Evolutionary conservation across 2,113 vertebrate species (phyloP).

Genomic region (Heterocephalus glaber): DNA sequence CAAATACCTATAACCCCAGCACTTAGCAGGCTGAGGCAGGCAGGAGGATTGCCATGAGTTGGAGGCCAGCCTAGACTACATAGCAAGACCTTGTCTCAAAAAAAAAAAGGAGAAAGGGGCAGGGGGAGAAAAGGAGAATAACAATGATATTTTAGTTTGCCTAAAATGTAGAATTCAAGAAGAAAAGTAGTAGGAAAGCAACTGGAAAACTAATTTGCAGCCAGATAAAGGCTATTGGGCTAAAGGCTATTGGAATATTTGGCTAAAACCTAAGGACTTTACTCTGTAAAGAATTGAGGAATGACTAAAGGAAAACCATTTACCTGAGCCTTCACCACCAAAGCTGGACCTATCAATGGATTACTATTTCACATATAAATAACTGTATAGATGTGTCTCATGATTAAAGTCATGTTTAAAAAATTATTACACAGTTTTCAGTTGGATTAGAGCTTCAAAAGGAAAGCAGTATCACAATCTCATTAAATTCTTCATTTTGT

Average conservation of each 20-base stretch:
- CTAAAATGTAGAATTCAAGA: neutral
- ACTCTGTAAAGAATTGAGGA: neutral
- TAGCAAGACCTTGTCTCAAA: neutral
- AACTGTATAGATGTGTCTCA: neutral
- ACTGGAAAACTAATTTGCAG: neutral
- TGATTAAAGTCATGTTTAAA: conserved; percentile 23
- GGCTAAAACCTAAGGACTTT: neutral
- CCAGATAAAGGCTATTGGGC: neutral
- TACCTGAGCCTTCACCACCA: neutral
- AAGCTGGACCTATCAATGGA: conserved; percentile 12
- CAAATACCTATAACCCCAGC: neutral
- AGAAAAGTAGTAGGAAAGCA: neutral
- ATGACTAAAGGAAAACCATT: neutral
- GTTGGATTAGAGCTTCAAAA: neutral
- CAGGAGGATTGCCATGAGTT: neutral
- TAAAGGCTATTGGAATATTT: neutral
- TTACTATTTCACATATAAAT: neutral
- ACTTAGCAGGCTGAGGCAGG: neutral
- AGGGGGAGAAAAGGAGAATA: neutral
- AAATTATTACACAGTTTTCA: conserved; percentile 8
- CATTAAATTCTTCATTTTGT: conserved; percentile 52
- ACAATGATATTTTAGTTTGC: neutral
- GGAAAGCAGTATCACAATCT: neutral
- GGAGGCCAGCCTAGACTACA: neutral
- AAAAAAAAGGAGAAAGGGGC: neutral